Conservation (phyloP, 2,113 vertebrate genomes). For the Abramis brama region DNA sequence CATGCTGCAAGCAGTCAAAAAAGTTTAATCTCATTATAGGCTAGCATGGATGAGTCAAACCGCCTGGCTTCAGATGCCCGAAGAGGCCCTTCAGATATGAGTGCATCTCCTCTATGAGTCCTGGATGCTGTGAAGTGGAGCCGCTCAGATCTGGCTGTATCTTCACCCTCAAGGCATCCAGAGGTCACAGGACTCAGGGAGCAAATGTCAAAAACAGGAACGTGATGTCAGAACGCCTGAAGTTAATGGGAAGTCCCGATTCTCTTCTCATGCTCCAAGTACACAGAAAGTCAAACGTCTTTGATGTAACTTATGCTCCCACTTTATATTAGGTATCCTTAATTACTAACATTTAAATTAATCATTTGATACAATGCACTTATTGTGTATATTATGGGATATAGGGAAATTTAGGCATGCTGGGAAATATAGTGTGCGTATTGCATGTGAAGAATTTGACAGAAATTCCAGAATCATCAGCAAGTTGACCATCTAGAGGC, state of each 20-base stretch:
- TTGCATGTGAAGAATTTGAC: no score
- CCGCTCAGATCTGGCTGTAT: conserved; percentile 2
- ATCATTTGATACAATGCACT: no score
- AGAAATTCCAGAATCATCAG: no score
- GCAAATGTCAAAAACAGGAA: conserved; percentile 19
- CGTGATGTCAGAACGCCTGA: conserved; percentile 28
- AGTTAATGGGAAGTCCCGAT: conserved; percentile 14
- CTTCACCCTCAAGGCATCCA: conserved; percentile 12
- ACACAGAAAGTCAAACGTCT: neutral
- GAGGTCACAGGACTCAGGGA: conserved; percentile 21
- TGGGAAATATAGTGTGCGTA: no score
- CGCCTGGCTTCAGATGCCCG: conserved; percentile 28
- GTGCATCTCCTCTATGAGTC: conserved; percentile 6
- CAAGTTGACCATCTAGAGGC: no score
- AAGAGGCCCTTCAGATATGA: conserved; percentile 39
- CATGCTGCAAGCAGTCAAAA: conserved; percentile 50
- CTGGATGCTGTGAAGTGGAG: conserved; percentile 12
- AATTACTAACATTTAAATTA: no score
- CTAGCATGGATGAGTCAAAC: conserved; percentile 38
- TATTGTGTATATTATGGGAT: no score
- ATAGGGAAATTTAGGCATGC: no score
- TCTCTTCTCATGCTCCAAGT: neutral
- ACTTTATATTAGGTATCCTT: no score
- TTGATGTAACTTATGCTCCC: neutral
- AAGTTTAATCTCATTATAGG: conserved; percentile 51